Evolutionary conservation across 1,140 invertebrate species (phyloP).

Genomic region (Zaprionus lachaisei): DNA sequence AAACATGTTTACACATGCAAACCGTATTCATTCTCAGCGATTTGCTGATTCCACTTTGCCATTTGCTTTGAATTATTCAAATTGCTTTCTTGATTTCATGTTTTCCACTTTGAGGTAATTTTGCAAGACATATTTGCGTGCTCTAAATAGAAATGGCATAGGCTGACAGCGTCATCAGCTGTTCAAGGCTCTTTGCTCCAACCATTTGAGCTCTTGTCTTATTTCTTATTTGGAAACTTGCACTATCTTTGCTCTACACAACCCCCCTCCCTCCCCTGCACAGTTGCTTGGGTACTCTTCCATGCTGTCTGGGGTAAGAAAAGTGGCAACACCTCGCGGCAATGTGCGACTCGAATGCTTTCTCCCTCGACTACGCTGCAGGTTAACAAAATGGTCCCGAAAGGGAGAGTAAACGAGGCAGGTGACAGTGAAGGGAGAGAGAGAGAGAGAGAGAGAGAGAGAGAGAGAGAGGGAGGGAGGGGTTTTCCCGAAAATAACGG

Average conservation of each 20-base stretch:
- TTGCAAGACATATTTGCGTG: background rate
- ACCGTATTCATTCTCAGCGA: background rate
- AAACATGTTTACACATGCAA: conserved; percentile 9
- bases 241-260: background rate
- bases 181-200: background rate
- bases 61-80: background rate
- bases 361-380: background rate
- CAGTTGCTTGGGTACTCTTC: background rate
- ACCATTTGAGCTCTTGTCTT: background rate
- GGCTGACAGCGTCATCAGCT: background rate
- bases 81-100: background rate
- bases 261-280: background rate
- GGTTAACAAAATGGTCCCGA: background rate
- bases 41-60: background rate
- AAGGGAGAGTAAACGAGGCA: background rate
- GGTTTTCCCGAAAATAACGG: background rate
- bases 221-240: background rate
- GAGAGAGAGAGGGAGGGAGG: background rate
- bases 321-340: background rate
- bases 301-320: background rate
- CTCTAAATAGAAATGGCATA: background rate
- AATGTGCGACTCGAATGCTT: background rate
- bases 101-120: background rate
- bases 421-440: background rate
- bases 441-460: background rate